Evolutionary conservation across 2,797 vertebrate genomes (phyloP), one percentile per base, ranked within the genome.

Genomic region (Parotocinclus haroldoi): DNA sequence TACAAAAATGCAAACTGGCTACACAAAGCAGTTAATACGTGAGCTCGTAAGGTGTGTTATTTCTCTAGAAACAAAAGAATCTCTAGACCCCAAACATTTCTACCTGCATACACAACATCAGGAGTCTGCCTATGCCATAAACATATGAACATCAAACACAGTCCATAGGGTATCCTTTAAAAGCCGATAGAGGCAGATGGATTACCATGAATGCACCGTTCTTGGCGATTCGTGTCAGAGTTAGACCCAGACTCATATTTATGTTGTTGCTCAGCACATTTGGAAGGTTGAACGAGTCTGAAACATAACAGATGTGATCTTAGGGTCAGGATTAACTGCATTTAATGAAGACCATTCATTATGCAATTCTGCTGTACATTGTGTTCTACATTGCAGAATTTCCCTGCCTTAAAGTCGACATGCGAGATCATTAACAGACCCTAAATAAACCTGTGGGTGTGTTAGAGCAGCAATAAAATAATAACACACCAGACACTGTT

Each of bases 241-340:
- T 94, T 73, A 94, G 78, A 17, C 93, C 93, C 38, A 94, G 85
- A 63, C 86, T 93, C 93, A 95, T 95, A 65, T 91, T 87, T 57
- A 86, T 78, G 69, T 93, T 92, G 77, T 91, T 83, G 76, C 91
- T 90, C 4, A 88, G 88, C 63, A 93, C 90, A 58, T 85, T 85
- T 73, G 88, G 81, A 60, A 93, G 86, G 58, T 77, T 88, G 27
- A 87, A 80, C 60, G 83, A 83, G 78, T 84, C 93, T 94, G 72
- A 52, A 63, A 69, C 10, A 6, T 72, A 78, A 83, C 12, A 27
- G 38, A 0, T 13, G 56, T 37, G 19, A 42, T 19, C 11, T 61
- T 17, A 49, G 36, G 12, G 3, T 3, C 46, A 39, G 48, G n/a
- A 8, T 42, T 40, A n/a, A n/a, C n/a, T n/a, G n/a, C n/a, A n/a